Evolutionary conservation across 1,140 invertebrate species (phyloP), one percentile per base, ranked within the genome.

Genomic region (Euschistus heros): DNA sequence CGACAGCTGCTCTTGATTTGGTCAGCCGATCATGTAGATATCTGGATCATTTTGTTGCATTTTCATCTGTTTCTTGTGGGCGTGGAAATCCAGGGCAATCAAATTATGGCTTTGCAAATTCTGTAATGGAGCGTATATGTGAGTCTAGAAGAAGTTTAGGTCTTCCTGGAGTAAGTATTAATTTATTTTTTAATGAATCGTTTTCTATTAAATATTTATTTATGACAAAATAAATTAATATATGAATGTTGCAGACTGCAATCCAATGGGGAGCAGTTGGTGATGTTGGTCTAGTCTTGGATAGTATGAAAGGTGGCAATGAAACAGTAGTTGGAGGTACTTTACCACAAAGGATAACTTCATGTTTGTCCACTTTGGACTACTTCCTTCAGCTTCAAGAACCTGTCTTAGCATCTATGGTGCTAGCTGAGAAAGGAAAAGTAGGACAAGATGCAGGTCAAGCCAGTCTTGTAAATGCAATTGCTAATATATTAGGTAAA

Each of bases 251-350:
- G 5, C 44, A 72, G 71, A 66, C 95, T 24, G 92, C 94, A 24
- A 92, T 98, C 69, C 95, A 98, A 75, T 98, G 95, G 94, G 96
- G 96, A 69, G 93, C 94, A 50, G 92, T 98, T 72, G 94, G 93
- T 67, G 95, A 98, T 76, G 96, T 98, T 24, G 96, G 95, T 66
- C 78, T 98, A 20, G 83, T 97, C 63, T 73, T 91, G 67, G 91
- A 96, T 67, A 88, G 83, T 37, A 86, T 96, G 80, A 89, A 88
- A 24, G 79, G 74, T 17, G 82, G 82, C 67, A 93, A 94, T 73
- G 91, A 96, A n/a, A 89, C 86, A 0, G 90, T 92, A 63, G 84
- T 97, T 63, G 91, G 91, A 64, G 95, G 95, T 62, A 96, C 94
- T 6, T 70, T 96, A 64, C 94, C 94, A 4, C 95, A 98, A 77